phyloP scores from a whole-genome alignment of 2,888 invertebrate genomes.

The Caenorhabditis angaria region DNA sequence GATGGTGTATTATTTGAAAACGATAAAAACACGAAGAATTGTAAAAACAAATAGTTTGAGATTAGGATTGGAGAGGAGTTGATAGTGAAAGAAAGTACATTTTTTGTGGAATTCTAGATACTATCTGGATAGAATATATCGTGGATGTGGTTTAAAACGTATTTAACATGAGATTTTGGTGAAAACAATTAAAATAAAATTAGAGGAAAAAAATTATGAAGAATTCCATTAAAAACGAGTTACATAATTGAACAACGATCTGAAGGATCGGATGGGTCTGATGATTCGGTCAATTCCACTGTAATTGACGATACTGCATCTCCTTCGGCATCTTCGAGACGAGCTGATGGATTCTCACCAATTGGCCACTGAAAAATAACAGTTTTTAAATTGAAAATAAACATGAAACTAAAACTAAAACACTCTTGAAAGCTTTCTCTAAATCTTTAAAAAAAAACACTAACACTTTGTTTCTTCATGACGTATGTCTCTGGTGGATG shows the following conservation, averaged over 20 bases:
- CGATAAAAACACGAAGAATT: neutral
- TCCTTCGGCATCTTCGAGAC: constrained; percentile 54
- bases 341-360: constrained; percentile 62
- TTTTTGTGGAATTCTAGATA: neutral
- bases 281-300: constrained; percentile 43
- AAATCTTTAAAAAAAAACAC: neutral
- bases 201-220: neutral
- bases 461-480: constrained; percentile 54
- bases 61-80: neutral
- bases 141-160: constrained; percentile 1
- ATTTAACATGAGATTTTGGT: constrained; percentile 3
- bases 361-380: constrained; percentile 61
- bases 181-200: constrained; percentile 2
- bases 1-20: neutral
- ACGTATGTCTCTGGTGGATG: constrained; percentile 42
- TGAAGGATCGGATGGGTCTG: constrained; percentile 56
- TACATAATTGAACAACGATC: constrained; percentile 70
- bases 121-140: neutral
- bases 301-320: constrained; percentile 55
- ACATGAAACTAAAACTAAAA: neutral
- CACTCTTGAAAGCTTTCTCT: neutral
- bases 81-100: constrained; percentile 3
- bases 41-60: neutral
- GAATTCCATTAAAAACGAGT: constrained; percentile 3
- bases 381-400: too few species aligned